Percentiles rank a stretch among this genome's conserved stretches.
Evolutionary conservation across 2,888 invertebrate genomes (phyloP).

Genomic region (Bombylius major): DNA sequence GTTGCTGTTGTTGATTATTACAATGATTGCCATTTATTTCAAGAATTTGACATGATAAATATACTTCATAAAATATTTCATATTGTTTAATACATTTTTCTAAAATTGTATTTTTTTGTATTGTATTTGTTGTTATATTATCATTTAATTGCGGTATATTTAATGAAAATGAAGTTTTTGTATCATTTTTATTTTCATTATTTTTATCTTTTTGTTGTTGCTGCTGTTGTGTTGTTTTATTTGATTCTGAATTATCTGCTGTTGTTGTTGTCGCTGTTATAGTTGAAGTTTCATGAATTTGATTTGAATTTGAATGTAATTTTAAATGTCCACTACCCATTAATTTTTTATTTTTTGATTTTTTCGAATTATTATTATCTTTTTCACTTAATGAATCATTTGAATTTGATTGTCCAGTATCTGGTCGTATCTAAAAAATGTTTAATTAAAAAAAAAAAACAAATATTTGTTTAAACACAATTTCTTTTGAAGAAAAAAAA

Average conservation of each 20-base stretch:
- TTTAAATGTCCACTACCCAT: neutral
- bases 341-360: conserved; percentile 30
- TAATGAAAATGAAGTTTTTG: neutral
- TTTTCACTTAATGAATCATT: neutral
- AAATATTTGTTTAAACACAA: neutral
- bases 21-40: conserved; percentile 11
- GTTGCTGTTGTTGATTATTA: conserved; percentile 7
- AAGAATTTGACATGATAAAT: conserved; percentile 18
- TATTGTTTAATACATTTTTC: conserved; percentile 47
- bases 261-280: no score
- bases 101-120: conserved; percentile 38
- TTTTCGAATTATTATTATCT: conserved; percentile 19
- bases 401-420: conserved; percentile 24
- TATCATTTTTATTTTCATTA: no score
- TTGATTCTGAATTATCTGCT: no score
- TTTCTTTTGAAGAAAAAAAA: no score
- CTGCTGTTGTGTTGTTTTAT: no score
- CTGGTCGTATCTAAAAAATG: conserved; percentile 27
- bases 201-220: no score
- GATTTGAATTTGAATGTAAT: neutral
- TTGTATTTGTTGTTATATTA: neutral
- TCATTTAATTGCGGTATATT: neutral
- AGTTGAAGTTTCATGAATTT: neutral
- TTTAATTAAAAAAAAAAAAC: neutral
- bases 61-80: conserved; percentile 41